A percentile compares a stretch with the other conserved stretches of the same genome.
Evolutionary conservation across 2,888 invertebrate species (phyloP).

Genomic region (Tachystola acroxantha): DNA sequence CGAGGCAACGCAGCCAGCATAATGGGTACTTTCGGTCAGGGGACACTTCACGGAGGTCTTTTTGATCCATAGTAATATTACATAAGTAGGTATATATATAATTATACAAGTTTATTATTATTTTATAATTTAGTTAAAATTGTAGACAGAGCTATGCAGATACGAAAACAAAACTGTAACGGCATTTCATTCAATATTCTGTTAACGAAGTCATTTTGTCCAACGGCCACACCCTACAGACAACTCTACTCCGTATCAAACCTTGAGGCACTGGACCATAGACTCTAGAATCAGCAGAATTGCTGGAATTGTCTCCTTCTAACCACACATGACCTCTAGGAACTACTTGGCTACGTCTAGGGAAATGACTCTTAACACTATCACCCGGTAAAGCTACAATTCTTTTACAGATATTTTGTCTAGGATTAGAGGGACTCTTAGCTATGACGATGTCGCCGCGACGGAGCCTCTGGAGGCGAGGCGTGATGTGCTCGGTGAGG

Average conservation of each 20-base stretch:
- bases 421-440: slow-evolving; percentile 88
- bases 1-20: too few relatives aligned
- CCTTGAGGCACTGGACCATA: slow-evolving; percentile 95
- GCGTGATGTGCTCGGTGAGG: slow-evolving; percentile 88
- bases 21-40: too few relatives aligned
- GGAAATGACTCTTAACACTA: slow-evolving; percentile 68
- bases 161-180: too few relatives aligned
- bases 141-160: too few relatives aligned
- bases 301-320: slow-evolving; percentile 91
- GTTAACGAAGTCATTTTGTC: slow-evolving; percentile 61
- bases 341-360: slow-evolving; percentile 75
- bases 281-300: slow-evolving; percentile 91
- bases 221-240: slow-evolving; percentile 89
- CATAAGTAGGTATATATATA: too few relatives aligned
- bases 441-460: slow-evolving; percentile 93
- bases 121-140: too few relatives aligned
- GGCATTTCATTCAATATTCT: slow-evolving; percentile 34
- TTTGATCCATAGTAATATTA: too few relatives aligned
- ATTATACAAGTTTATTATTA: too few relatives aligned
- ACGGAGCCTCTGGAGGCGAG: slow-evolving; percentile 78
- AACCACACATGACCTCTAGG: slow-evolving; percentile 94
- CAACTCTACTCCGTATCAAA: slow-evolving; percentile 87
- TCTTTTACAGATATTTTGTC: slow-evolving; percentile 90
- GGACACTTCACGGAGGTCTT: too few relatives aligned
- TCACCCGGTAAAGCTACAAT: slow-evolving; percentile 89